A percentile compares a stretch with the other conserved stretches of the same genome.
These are phyloP conservation scores for Philaenus spumarius DNA, from an alignment of 1,140 invertebrate species.

Conservation along the genomic window DNA sequence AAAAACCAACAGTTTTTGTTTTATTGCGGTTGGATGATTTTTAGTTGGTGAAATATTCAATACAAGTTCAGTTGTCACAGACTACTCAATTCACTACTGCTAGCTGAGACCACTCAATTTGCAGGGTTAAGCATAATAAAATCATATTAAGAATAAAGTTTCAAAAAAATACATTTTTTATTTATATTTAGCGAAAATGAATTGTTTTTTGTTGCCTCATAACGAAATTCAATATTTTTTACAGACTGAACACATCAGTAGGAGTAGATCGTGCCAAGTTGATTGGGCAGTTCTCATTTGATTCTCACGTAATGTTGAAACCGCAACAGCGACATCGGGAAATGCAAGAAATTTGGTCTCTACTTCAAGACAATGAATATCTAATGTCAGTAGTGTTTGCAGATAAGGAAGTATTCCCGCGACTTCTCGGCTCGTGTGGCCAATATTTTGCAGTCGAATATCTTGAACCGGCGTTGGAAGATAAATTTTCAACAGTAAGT, in stretches of 20 bases:
- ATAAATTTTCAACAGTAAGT: constrained; percentile 32
- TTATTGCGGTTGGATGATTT: too few species aligned
- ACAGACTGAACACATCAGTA: constrained; percentile 47
- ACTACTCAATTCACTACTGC: too few species aligned
- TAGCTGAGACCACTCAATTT: too few species aligned
- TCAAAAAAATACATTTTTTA: too few species aligned
- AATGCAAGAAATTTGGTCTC: constrained; percentile 53
- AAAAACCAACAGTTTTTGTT: too few species aligned
- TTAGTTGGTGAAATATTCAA: too few species aligned
- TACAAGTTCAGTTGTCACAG: too few species aligned
- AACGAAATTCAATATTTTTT: too few species aligned
- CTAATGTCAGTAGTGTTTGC: constrained; percentile 49
- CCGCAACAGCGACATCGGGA: constrained; percentile 43
- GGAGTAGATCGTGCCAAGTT: constrained; percentile 37
- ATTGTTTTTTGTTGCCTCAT: too few species aligned
- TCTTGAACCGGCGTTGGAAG: constrained; percentile 39
- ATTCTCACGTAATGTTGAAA: constrained; percentile 29
- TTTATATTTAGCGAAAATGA: too few species aligned
- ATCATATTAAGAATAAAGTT: too few species aligned
- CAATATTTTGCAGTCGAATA: constrained; percentile 54
- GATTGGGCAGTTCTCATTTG: constrained; percentile 31
- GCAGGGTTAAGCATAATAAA: too few species aligned
- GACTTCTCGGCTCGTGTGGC: constrained; percentile 59
- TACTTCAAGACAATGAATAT: constrained; percentile 61
- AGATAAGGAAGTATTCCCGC: constrained; percentile 53